phyloP scores from a whole-genome alignment of 2,888 invertebrate genomes.

The Oasisia sp. region DNA sequence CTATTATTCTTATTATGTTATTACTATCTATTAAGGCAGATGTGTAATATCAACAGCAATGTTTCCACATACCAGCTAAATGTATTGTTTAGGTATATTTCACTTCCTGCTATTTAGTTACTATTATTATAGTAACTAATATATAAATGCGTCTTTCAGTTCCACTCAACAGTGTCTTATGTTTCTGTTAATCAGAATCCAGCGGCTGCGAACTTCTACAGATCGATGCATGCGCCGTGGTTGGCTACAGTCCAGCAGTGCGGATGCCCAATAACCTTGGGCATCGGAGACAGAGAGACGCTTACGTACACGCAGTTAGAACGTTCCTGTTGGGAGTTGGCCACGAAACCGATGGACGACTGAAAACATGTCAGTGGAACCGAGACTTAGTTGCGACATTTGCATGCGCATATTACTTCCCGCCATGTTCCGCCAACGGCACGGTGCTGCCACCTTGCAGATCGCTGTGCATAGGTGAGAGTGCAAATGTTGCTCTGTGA shows the following conservation, averaged over 20 bases:
- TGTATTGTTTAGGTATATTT: too few relatives aligned
- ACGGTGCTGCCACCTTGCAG: not conserved
- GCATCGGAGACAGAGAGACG: not conserved
- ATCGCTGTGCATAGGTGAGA: not conserved
- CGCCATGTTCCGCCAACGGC: not conserved
- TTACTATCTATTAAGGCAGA: too few relatives aligned
- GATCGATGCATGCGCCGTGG: not conserved
- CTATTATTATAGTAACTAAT: not conserved
- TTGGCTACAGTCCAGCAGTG: not conserved
- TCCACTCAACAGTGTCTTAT: not conserved
- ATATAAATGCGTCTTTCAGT: not conserved
- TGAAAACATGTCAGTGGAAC: not conserved
- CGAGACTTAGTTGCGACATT: not conserved
- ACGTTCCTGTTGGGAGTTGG: not conserved
- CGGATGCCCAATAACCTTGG: not conserved
- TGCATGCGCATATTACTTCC: not conserved
- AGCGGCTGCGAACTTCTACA: not conserved
- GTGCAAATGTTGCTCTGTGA: not conserved
- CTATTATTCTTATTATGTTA: too few relatives aligned
- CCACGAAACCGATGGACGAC: not conserved
- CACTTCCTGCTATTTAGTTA: too few relatives aligned
- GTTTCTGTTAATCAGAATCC: not conserved
- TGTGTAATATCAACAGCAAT: too few relatives aligned
- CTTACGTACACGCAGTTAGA: not conserved
- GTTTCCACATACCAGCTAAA: too few relatives aligned